Conservation (phyloP, 2,888 invertebrate genomes). For the Caenorhabditis uteleia region DNA sequence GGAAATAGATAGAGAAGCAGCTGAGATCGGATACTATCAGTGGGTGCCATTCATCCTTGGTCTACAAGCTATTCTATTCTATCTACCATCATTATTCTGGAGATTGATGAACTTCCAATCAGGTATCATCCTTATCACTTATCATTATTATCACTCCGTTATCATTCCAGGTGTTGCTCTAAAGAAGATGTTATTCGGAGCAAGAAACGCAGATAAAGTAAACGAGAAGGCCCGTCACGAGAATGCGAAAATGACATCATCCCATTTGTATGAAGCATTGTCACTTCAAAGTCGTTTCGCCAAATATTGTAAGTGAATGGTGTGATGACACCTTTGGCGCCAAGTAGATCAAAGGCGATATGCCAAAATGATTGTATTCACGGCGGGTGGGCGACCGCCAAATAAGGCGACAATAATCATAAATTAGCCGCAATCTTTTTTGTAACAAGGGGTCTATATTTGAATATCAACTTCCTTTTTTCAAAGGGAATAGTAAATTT, state of each 20-base stretch:
- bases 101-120: conserved; percentile 71
- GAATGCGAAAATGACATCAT: conserved; percentile 70
- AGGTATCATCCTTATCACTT: conserved; percentile 43
- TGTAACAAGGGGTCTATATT: no score
- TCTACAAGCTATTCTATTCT: conserved; percentile 73
- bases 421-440: no score
- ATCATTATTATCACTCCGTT: neutral
- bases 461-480: no score
- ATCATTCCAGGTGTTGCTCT: conserved; percentile 23
- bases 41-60: conserved; percentile 71
- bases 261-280: conserved; percentile 72
- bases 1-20: conserved; percentile 54
- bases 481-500: no score
- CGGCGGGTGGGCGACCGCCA: no score
- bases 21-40: conserved; percentile 71
- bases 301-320: conserved; percentile 36
- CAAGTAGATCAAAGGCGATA: no score
- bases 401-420: no score
- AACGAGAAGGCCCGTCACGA: conserved; percentile 50
- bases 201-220: conserved; percentile 72
- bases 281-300: conserved; percentile 71
- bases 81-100: conserved; percentile 73
- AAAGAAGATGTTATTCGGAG: conserved; percentile 38
- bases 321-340: no score
- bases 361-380: no score